Evolutionary conservation across 2,113 vertebrate genomes (phyloP).

Genomic region (Castor canadensis): DNA sequence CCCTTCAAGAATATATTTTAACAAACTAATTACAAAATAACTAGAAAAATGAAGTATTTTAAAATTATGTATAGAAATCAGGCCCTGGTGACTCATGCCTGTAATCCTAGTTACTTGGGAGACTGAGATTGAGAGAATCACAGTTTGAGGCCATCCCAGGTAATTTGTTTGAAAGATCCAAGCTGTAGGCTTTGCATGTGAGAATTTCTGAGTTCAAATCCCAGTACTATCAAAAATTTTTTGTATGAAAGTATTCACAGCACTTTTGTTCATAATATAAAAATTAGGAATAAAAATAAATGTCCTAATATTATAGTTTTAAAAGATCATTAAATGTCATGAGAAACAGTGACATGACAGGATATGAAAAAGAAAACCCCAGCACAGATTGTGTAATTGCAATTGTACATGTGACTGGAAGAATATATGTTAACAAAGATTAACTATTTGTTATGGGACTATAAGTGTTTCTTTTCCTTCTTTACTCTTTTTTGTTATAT

Average conservation of each 20-base stretch:
- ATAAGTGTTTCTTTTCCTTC: background rate
- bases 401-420: background rate
- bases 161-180: no score
- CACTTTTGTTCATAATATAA: background rate
- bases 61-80: background rate
- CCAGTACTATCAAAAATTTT: no score
- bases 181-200: no score
- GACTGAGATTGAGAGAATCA: no score
- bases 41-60: conserved; percentile 23
- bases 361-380: background rate
- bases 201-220: no score
- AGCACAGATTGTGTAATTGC: background rate
- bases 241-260: background rate
- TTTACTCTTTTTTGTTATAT: background rate
- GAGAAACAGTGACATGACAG: background rate
- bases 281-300: background rate
- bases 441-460: background rate
- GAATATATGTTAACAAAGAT: background rate
- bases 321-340: background rate
- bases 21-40: conserved; percentile 10
- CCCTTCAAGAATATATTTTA: background rate
- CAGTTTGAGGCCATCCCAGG: no score
- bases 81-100: no score
- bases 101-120: no score
- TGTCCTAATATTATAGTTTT: background rate